These are phyloP conservation scores for Colius striatus DNA, from an alignment of 2,113 vertebrate species.

Conservation along the genomic window DNA sequence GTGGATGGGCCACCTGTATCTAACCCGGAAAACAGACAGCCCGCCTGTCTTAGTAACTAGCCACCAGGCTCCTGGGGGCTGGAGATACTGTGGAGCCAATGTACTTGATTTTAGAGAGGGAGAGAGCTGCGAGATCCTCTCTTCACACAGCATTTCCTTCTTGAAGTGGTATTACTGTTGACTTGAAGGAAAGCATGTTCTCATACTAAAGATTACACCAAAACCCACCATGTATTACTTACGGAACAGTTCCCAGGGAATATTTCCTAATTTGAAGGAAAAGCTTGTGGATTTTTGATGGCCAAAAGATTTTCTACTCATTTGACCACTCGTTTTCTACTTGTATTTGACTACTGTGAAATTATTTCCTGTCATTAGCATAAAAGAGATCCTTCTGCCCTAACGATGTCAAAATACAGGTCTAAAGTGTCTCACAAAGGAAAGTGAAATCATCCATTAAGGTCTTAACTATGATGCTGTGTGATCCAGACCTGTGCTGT, in stretches of 20 bases:
- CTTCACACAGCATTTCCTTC: slow-evolving; percentile 66
- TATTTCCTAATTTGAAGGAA: slow-evolving; percentile 54
- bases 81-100: slow-evolving; percentile 43
- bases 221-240: slow-evolving; percentile 67
- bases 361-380: not conserved
- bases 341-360: slow-evolving; percentile 9
- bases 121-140: slow-evolving; percentile 70
- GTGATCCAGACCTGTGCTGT: not conserved
- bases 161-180: slow-evolving; percentile 73
- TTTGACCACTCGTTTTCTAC: slow-evolving; percentile 16
- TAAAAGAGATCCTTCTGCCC: slow-evolving; percentile 7
- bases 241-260: slow-evolving; percentile 54
- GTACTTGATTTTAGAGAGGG: slow-evolving; percentile 74
- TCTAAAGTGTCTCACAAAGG: not conserved
- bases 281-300: slow-evolving; percentile 5
- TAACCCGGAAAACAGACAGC: too few species aligned
- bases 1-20: too few species aligned
- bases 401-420: not conserved
- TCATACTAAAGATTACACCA: slow-evolving; percentile 63
- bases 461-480: not conserved
- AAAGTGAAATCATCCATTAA: not conserved
- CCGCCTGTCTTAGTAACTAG: not conserved
- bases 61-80: slow-evolving; percentile 55
- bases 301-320: slow-evolving; percentile 5
- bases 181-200: slow-evolving; percentile 62